Evolutionary conservation across 2,888 invertebrate species (phyloP).

Genomic region (Metopia argyrocephala): DNA sequence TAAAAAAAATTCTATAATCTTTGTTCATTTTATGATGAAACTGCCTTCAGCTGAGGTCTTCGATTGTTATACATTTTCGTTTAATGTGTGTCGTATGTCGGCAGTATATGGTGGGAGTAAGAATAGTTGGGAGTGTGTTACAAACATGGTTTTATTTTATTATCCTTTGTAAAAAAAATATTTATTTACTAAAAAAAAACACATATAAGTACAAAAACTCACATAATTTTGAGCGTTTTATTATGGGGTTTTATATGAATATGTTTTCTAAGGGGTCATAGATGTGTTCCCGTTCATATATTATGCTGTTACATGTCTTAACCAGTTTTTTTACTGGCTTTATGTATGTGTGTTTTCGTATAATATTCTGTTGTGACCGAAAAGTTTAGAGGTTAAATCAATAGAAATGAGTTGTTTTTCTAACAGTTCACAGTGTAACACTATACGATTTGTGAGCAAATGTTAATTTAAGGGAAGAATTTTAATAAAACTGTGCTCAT

Average conservation of each 20-base stretch:
- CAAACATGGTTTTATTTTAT: conserved; percentile 52
- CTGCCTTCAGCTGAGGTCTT: conserved; percentile 37
- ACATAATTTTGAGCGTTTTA: conserved; percentile 15
- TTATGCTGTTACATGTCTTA: conserved; percentile 47
- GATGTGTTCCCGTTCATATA: conserved; percentile 19
- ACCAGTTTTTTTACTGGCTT: conserved; percentile 12
- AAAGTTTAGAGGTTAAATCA: conserved; percentile 64
- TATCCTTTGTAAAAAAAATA: conserved; percentile 43
- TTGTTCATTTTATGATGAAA: conserved; percentile 15
- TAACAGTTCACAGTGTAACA: conserved; percentile 49
- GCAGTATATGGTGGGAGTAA: background rate
- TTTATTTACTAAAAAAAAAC: conserved; percentile 17
- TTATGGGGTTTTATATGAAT: conserved; percentile 6
- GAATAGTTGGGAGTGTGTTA: conserved; percentile 13
- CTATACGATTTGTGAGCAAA: conserved; percentile 63
- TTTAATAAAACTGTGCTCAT: too few relatives aligned
- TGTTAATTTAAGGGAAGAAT: too few relatives aligned
- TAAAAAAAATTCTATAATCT: too few relatives aligned
- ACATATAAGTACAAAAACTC: background rate
- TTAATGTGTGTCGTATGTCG: background rate
- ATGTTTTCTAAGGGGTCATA: conserved; percentile 40
- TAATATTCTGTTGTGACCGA: conserved; percentile 14
- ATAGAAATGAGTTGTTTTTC: conserved; percentile 40
- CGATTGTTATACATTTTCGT: conserved; percentile 40
- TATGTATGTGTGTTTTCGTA: background rate